A percentile compares a stretch with the other conserved stretches of the same genome.
Conservation (phyloP, 2,797 vertebrate genomes). For the Psittacula echo region DNA sequence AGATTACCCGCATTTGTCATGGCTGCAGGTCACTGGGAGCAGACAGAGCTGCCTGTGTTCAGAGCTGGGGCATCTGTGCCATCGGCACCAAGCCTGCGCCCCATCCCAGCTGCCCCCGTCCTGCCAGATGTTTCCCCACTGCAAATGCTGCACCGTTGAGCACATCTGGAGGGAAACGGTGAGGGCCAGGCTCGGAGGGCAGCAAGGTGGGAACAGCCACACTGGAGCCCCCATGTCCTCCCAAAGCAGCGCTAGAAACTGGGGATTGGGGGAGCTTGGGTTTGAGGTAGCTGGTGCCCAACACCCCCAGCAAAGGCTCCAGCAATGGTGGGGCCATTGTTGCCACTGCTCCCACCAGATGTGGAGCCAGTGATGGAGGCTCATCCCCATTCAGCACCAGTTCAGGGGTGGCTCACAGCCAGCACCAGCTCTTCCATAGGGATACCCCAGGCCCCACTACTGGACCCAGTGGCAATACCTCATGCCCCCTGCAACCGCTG, state of each 20-base stretch:
- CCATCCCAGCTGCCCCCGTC: neutral
- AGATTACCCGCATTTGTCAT: conserved; percentile 35
- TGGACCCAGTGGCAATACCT: rapidly evolving
- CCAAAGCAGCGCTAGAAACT: rapidly evolving
- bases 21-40: neutral
- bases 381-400: neutral
- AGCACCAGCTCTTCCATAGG: neutral
- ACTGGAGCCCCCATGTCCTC: rapidly evolving
- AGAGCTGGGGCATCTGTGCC: neutral
- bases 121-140: neutral
- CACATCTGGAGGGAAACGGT: neutral
- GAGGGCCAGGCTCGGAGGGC: neutral
- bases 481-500: rapidly evolving
- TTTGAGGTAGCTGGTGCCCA: neutral
- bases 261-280: too few relatives aligned
- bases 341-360: rapidly evolving
- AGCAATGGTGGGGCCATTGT: rapidly evolving
- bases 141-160: neutral
- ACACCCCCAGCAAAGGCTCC: neutral
- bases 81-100: neutral
- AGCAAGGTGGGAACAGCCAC: rapidly evolving
- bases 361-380: rapidly evolving
- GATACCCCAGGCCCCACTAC: neutral
- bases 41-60: conserved; percentile 36
- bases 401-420: rapidly evolving